phyloP scores from a whole-genome alignment of 2,113 vertebrate genomes.

The Ptychochromis oligacanthus region DNA sequence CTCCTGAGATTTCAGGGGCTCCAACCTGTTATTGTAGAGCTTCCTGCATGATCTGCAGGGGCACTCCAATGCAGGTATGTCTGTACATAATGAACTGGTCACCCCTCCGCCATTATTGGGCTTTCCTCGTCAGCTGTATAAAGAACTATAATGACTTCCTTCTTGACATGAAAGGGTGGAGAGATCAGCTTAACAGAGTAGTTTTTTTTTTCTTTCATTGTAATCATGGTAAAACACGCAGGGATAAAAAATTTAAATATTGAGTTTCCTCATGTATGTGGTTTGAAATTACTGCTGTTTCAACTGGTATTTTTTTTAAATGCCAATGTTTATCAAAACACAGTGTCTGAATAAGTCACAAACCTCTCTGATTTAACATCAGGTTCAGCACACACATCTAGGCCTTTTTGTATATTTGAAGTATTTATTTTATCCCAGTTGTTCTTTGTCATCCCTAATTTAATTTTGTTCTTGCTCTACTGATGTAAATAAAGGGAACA shows the following conservation, averaged over 20 bases:
- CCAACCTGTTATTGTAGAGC: slow-evolving; percentile 24
- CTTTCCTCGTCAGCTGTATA: slow-evolving; percentile 74
- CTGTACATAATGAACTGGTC: slow-evolving; percentile 33
- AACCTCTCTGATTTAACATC: background rate
- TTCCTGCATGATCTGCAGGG: slow-evolving; percentile 34
- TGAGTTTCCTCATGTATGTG: slow-evolving; percentile 66
- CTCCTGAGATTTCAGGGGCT: slow-evolving; percentile 60
- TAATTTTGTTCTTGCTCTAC: slow-evolving; percentile 3
- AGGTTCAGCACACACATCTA: background rate
- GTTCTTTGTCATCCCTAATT: slow-evolving; percentile 22
- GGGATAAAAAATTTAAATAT: slow-evolving; percentile 77
- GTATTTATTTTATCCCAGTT: background rate
- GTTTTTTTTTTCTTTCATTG: slow-evolving; percentile 46
- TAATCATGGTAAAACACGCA: slow-evolving; percentile 73
- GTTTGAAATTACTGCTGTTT: slow-evolving; percentile 58
- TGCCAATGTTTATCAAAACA: slow-evolving; percentile 45
- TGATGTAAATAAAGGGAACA: slow-evolving; percentile 39
- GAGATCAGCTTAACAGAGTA: slow-evolving; percentile 73
- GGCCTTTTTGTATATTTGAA: slow-evolving; percentile 13
- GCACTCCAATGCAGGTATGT: slow-evolving; percentile 48
- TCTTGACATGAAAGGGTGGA: slow-evolving; percentile 79
- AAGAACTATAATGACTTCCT: slow-evolving; percentile 81
- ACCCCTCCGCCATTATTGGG: slow-evolving; percentile 49
- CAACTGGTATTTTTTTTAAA: slow-evolving; percentile 34
- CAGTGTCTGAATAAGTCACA: slow-evolving; percentile 10